Evolutionary conservation across 2,113 vertebrate genomes (phyloP).

Genomic region (Riparia riparia): DNA sequence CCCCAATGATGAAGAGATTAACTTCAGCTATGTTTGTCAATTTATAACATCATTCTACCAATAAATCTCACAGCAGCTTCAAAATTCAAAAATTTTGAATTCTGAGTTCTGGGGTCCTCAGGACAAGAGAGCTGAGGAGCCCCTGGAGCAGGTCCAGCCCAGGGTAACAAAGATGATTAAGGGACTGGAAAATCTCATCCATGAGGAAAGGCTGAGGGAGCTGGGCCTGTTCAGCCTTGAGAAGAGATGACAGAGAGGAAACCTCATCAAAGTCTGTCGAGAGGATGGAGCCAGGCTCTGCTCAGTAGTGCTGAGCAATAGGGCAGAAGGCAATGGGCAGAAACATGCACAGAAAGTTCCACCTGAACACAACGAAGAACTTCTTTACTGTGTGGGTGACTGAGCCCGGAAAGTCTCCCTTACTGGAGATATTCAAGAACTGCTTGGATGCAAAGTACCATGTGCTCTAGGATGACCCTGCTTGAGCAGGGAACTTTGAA

Average conservation of each 20-base stretch:
- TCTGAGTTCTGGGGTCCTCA: background rate
- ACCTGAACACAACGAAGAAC: background rate
- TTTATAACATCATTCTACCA: background rate
- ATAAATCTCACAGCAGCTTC: background rate
- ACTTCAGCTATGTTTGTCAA: background rate
- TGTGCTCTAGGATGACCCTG: background rate
- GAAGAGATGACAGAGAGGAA: background rate
- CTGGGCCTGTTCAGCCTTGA: background rate
- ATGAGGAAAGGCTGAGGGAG: background rate
- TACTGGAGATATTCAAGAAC: background rate
- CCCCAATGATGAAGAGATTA: background rate
- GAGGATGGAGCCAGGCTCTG: background rate
- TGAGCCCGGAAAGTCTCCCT: background rate
- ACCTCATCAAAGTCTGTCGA: background rate
- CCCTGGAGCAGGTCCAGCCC: accelerated
- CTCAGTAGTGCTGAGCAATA: background rate
- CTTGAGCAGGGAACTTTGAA: background rate
- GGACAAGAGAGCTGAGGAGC: background rate
- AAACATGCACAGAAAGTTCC: background rate
- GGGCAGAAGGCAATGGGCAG: background rate
- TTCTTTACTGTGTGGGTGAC: background rate
- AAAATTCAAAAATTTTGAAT: background rate
- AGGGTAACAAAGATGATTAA: background rate
- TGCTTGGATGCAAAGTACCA: background rate
- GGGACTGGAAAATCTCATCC: background rate